Evolutionary conservation across 2,888 invertebrate genomes (phyloP).

Genomic region (Meteorus cinctellus): DNA sequence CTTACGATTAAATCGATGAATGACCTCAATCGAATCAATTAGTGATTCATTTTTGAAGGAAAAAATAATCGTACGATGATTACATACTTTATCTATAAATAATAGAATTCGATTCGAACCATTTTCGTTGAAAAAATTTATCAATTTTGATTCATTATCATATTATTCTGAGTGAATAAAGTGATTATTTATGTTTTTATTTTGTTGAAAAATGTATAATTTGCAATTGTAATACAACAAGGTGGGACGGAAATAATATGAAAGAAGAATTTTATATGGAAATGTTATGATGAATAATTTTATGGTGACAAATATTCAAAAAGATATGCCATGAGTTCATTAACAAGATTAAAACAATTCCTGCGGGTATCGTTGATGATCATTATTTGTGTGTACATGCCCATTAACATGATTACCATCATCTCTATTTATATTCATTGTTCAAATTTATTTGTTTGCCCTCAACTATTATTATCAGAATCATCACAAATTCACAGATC

Average conservation of each 20-base stretch:
- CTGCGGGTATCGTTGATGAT: slow-evolving; percentile 4
- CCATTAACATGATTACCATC: slow-evolving; percentile 32
- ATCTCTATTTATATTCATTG: slow-evolving; percentile 6
- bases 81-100: too few relatives aligned
- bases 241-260: background rate
- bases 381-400: slow-evolving; percentile 27
- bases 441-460: background rate
- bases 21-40: too few relatives aligned
- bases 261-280: background rate
- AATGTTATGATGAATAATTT: slow-evolving; percentile 20
- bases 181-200: background rate
- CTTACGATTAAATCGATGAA: too few relatives aligned
- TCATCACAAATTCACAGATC: background rate
- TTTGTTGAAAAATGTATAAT: background rate
- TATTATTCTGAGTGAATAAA: background rate
- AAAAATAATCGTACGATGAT: too few relatives aligned
- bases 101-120: too few relatives aligned
- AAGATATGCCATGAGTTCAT: background rate
- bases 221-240: background rate
- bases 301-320: background rate
- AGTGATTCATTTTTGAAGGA: too few relatives aligned
- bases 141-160: too few relatives aligned
- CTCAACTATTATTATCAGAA: background rate
- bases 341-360: slow-evolving; percentile 36
- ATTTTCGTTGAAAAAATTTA: too few relatives aligned